Evolutionary conservation across 1,140 invertebrate species (phyloP), one percentile per base, ranked within the genome.

Genomic region (Branchinecta lindahli): DNA sequence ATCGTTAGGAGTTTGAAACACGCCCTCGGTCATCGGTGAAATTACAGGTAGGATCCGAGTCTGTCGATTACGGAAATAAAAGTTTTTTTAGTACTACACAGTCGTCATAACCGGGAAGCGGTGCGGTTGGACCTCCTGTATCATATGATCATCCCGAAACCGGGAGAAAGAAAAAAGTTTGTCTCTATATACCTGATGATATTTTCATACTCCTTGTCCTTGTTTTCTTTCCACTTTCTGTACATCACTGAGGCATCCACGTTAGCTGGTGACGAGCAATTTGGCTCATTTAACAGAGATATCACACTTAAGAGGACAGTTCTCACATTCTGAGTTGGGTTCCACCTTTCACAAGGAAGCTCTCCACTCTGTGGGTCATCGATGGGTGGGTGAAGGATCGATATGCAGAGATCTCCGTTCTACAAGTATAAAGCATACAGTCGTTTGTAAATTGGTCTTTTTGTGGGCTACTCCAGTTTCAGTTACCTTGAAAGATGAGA

Each of bases 241-340:
- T 97, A 99, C 94, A 98, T 98, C 44, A 99, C 95, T 67, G 94
- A 97, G 21, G 97, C 96, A 83, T 99, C 97, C 18, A 99, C 97
- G 81, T 99, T 99, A 69, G 97, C 97, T 47, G 97, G 96, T 77
- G 95, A 98, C 80, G 89, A 98, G 74, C 96, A 99, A 82, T 99
- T 99, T 66, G 97, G 97, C 81, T 99, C 97, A 82, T 99, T 99
- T 73, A 99, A 83, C 66, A 99, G 83, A 20, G 96, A 99, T 75
- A 99, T 99, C 67, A 99, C 96, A 74, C 94, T 98, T 45, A 99
- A 84, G 70, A 99, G 82, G 77, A 99, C 94, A 70, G 96, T 99
- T 78, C 96, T 88, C 72, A 99, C 96, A 79, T 94, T 98, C 83
- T 99, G 97, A 70, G 97, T 99, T 45, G 97, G 97, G 84, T 99